These are phyloP conservation scores for Choristoneura rosaceana DNA, from an alignment of 2,888 invertebrate genomes.

Conservation along the genomic window DNA sequence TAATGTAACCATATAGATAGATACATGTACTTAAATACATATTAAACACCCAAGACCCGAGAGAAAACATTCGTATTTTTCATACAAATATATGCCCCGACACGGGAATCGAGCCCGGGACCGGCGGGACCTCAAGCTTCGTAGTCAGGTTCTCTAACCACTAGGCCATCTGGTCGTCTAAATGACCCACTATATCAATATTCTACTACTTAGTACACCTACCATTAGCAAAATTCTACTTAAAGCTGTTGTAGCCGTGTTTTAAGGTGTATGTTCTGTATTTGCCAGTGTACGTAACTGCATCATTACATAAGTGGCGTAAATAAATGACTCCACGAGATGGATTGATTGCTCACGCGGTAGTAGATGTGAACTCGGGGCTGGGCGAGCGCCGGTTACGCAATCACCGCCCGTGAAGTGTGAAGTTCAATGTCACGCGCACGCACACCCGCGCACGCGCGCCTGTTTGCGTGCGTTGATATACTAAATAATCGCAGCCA, in stretches of 20 bases:
- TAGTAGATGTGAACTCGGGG: conserved; percentile 50
- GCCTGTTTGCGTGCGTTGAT: conserved; percentile 63
- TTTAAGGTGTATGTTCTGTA: neutral
- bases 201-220: too few relatives aligned
- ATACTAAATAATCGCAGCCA: conserved; percentile 76
- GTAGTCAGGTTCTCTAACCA: too few relatives aligned
- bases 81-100: too few relatives aligned
- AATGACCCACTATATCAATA: too few relatives aligned
- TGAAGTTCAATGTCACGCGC: conserved; percentile 85
- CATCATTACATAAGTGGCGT: conserved; percentile 45
- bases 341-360: conserved; percentile 47
- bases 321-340: conserved; percentile 42
- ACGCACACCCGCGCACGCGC: conserved; percentile 59
- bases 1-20: too few relatives aligned
- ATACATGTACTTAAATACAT: too few relatives aligned
- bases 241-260: neutral
- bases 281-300: conserved; percentile 1
- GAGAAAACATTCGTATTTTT: too few relatives aligned
- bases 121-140: too few relatives aligned
- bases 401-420: conserved; percentile 80
- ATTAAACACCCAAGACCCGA: too few relatives aligned
- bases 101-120: too few relatives aligned
- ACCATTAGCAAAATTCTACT: neutral
- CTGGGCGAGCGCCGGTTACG: conserved; percentile 65
- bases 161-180: too few relatives aligned